Evolutionary conservation across 2,113 vertebrate species (phyloP).

Genomic region (Ptilorrhoa leucosticta): DNA sequence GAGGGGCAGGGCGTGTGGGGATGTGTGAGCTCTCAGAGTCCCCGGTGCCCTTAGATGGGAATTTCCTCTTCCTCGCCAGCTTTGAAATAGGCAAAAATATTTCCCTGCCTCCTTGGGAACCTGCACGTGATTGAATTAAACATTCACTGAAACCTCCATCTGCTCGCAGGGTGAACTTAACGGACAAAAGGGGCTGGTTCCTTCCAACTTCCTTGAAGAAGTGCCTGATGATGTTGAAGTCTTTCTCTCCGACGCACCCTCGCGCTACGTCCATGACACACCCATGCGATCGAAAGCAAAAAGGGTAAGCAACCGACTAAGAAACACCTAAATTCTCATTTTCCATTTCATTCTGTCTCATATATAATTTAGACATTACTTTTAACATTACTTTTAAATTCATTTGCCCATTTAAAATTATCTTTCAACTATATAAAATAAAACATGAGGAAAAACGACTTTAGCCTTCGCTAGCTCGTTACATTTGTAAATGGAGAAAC

Average conservation of each 20-base stretch:
- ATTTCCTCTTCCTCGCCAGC: background rate
- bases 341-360: background rate
- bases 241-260: slow-evolving; percentile 87
- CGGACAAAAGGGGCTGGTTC: slow-evolving; percentile 94
- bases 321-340: background rate
- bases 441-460: background rate
- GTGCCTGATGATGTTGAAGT: slow-evolving; percentile 99
- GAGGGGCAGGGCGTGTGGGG: background rate
- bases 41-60: fast-evolving
- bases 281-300: slow-evolving; percentile 87
- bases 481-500: background rate
- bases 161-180: slow-evolving; percentile 89
- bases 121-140: fast-evolving
- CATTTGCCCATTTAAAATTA: slow-evolving; percentile 12
- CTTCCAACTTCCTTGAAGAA: slow-evolving; percentile 99
- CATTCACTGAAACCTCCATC: no score
- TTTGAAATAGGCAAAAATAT: background rate
- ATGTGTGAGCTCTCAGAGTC: fast-evolving
- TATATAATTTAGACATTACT: background rate
- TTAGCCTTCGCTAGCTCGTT: background rate
- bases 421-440: background rate
- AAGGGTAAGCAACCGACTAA: slow-evolving; percentile 81
- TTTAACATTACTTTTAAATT: slow-evolving; percentile 5
- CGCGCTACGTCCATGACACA: slow-evolving; percentile 79
- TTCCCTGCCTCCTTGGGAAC: background rate